Evolutionary conservation across 2,888 invertebrate genomes (phyloP), one percentile per base, ranked within the genome.

Genomic region (Spatulosminthurus flaviceps): DNA sequence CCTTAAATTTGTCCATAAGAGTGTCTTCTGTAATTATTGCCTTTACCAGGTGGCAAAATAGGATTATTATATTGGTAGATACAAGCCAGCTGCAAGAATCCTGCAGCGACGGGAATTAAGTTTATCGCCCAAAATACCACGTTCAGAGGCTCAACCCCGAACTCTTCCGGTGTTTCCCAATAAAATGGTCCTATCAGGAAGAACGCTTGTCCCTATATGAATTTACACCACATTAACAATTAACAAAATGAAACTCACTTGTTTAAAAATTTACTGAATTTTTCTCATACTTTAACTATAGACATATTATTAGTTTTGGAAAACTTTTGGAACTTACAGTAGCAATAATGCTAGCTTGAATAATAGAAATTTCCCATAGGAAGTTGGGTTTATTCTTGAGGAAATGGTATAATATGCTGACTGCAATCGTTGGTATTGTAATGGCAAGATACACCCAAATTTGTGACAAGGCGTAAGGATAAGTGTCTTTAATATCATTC

Each of bases 141-240:
- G 29, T 69, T 69, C 29, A 26, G 4, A 24, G 69, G 29, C 4
- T 34, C 34, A 28, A 69, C 69, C 1, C 24, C 9, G 69, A 69
- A 69, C 28, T 29, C 69, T 69, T 69, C 34, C 13, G 69, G 69
- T 7, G 69, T 34, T 26, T 29, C 28, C 69, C 69, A 69, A n/a
- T n/a, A 69, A 1, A 69, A 69, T 19, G 69, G 29, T 29, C 69
- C 69, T 19, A 11, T 13, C 13, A 69, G 34, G 29, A 34, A 69
- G 29, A 24, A 69, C 1, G 34, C 69, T 69, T 69, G 69, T 11
- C 29, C 34, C 69, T 69, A 29, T n/a, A n/a, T n/a, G n/a, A n/a
- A n/a, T n/a, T n/a, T n/a, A n/a, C n/a, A n/a, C n/a, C n/a, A n/a
- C n/a, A n/a, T n/a, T n/a, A n/a, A n/a, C n/a, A n/a, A n/a, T n/a